Conservation (phyloP, 2,797 vertebrate genomes). For the Monodelphis domestica region DNA sequence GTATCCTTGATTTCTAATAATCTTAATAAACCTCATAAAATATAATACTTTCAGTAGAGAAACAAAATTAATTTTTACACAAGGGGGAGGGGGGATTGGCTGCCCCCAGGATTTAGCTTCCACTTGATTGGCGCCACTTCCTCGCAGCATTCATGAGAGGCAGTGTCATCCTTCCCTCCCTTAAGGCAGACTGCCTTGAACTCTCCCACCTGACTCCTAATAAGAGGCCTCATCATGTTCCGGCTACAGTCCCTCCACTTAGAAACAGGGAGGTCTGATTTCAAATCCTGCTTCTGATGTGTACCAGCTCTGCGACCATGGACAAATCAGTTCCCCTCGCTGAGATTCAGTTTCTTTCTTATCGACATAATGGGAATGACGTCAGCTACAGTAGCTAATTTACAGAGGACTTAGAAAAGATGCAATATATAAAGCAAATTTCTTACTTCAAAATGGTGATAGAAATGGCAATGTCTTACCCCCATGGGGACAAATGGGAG, state of each 20-base stretch:
- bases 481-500: not conserved
- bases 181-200: not conserved
- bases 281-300: not conserved
- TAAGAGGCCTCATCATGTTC: not conserved
- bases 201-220: not conserved
- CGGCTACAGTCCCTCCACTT: not conserved
- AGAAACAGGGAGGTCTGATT: not conserved
- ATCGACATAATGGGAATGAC: not conserved
- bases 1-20: too few species aligned
- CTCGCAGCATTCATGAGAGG: not conserved
- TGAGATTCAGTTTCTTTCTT: slow-evolving; percentile 5
- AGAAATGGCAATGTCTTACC: not conserved
- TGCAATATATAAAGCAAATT: not conserved
- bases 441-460: not conserved
- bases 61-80: too few species aligned
- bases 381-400: not conserved
- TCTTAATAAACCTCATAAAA: too few species aligned
- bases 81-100: not conserved
- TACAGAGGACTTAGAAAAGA: not conserved
- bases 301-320: not conserved
- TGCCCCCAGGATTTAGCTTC: not conserved
- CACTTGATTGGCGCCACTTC: not conserved
- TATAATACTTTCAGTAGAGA: too few species aligned
- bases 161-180: not conserved
- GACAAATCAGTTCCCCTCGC: not conserved